Base-by-base conservation (phyloP, 2,797 vertebrate species). In the Mormyrops boulengeri region DNA sequence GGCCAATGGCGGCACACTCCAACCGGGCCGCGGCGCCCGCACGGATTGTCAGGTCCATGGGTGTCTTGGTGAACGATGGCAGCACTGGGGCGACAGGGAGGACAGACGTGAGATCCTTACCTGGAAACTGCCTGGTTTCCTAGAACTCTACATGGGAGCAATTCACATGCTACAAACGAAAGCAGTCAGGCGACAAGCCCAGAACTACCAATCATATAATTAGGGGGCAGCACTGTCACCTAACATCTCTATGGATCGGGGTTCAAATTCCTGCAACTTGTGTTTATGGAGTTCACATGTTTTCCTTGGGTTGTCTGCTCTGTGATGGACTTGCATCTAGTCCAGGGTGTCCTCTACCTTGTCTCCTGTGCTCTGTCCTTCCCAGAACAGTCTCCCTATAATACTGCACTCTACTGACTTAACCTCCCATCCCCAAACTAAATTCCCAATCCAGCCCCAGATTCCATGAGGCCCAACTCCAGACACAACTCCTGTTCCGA, bases 41-140 rank as follows among this genome's bases (percentile, higher is more conserved):
- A 0, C 98, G 97, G 90, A 99, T 96, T 4, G 97, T 98, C 88
- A 99, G 95, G 90, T 99, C 98, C 97, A 97, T 98, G 0, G 98
- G 98, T 41, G 95, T 98, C 94, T 99, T 99, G 9, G 97, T 98
- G 95, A 99, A 99, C 0, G 97, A 97, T 0, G 98, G 98, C n/a
- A 99, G 95, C 97, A 99, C 98, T 98, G 91, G 19, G 19, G 87
- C 3, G n/a, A 34, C 17, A 73, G 5, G 38, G 38, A 47, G 17
- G 19, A 14, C 11, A 14, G 1, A 2, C 12, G 30, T 57, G 53
- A 60, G 11, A 69, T 12, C 66, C 11, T 34, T 69, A 69, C 11
- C 66, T 14, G 66, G 30, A 30, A 34, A 2, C 30, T 4, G 26
- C 8, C 8, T 11, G 1, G 62, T 11, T 66, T 66, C 22, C 22